Evolutionary conservation across 2,113 vertebrate species (phyloP).

Genomic region (Melanocharis versteri): DNA sequence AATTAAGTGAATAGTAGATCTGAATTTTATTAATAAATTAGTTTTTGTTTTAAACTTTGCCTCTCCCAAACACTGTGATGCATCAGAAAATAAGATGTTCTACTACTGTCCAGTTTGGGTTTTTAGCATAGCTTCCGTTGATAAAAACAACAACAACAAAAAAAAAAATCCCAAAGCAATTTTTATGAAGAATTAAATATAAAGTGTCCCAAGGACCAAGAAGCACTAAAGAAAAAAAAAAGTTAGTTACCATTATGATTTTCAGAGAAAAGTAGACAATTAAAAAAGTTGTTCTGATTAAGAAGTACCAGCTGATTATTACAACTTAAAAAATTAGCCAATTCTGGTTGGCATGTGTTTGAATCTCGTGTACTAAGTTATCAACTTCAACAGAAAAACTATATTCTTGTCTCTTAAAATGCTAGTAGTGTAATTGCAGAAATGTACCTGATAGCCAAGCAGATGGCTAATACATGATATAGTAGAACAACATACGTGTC

Average conservation of each 20-base stretch:
- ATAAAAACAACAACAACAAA: not conserved
- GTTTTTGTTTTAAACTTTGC: not conserved
- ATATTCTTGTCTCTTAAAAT: not conserved
- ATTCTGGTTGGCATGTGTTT: not conserved
- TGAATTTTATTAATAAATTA: not conserved
- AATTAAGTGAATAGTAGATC: not conserved
- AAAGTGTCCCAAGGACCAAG: not conserved
- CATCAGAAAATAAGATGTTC: not conserved
- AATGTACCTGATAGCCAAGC: not conserved
- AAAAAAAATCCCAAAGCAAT: not conserved
- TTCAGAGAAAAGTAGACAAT: not conserved
- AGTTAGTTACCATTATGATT: not conserved
- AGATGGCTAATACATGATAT: not conserved
- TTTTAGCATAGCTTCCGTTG: not conserved
- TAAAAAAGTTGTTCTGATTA: not conserved
- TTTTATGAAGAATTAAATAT: not conserved
- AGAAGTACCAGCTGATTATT: not conserved
- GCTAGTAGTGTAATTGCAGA: not conserved
- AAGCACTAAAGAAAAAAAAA: not conserved
- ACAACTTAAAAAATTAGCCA: not conserved
- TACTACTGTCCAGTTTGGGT: not conserved
- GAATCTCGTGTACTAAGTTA: not conserved
- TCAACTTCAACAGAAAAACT: not conserved
- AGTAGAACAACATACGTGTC: not conserved
- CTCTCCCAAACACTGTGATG: not conserved